Conservation (phyloP, 92 coral and sea anemone species). For the Siderastrea siderea region DNA sequence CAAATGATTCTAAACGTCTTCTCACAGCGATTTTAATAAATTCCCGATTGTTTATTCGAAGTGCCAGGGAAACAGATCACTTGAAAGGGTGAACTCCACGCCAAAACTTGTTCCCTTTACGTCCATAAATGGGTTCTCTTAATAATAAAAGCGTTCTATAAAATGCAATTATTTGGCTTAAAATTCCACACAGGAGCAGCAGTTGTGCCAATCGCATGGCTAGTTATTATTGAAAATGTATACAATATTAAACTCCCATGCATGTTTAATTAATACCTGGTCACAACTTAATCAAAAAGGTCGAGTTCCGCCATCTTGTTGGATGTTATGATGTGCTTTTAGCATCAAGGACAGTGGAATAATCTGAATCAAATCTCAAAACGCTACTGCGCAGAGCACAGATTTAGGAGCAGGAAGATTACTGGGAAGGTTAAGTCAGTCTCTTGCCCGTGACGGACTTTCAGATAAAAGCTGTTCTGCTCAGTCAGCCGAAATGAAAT, state of each 20-base stretch:
- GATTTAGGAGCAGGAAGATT: neutral
- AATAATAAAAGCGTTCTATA: slow-evolving; percentile 1
- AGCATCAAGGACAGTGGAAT: neutral
- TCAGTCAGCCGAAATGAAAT: slow-evolving; percentile 9
- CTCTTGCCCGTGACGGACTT: neutral
- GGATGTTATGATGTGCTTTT: slow-evolving; percentile 33
- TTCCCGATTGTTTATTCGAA: slow-evolving; percentile 28
- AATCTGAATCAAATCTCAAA: neutral
- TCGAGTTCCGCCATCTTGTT: slow-evolving; percentile 59
- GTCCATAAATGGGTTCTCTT: slow-evolving; percentile 4
- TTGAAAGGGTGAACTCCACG: slow-evolving; percentile 10
- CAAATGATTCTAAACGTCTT: slow-evolving; percentile 47
- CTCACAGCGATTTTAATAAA: slow-evolving; percentile 51
- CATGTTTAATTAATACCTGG: slow-evolving; percentile 73
- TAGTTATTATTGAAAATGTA: slow-evolving; percentile 62
- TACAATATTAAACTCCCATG: slow-evolving; percentile 76
- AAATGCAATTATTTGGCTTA: slow-evolving; percentile 29
- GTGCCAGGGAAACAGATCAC: slow-evolving; percentile 20
- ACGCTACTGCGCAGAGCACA: neutral
- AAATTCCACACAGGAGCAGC: slow-evolving; percentile 43
- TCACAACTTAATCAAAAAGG: slow-evolving; percentile 75
- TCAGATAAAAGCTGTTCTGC: neutral
- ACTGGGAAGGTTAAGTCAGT: neutral
- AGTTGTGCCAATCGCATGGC: slow-evolving; percentile 31
- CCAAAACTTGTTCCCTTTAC: slow-evolving; percentile 1